Conservation (phyloP, 1,140 invertebrate genomes). For the Drosophila orosa region DNA sequence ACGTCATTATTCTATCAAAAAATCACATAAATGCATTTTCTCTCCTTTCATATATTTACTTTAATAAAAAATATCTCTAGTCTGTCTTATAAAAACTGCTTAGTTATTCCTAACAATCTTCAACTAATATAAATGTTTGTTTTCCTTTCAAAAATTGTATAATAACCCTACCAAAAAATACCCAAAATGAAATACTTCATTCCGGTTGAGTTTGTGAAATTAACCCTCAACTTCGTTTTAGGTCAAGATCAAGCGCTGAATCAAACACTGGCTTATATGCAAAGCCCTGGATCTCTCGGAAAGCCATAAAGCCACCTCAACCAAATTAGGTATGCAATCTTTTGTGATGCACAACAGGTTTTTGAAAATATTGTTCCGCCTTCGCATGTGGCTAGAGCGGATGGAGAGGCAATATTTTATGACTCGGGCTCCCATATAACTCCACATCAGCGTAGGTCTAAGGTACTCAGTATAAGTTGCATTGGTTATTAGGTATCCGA, state of each 20-base stretch:
- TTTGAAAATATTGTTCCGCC: conserved; percentile 32
- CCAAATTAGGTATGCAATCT: conserved; percentile 43
- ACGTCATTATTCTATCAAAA: not conserved
- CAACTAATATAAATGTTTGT: not conserved
- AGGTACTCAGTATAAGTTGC: not conserved
- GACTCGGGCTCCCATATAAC: not conserved
- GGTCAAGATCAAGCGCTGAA: conserved; percentile 38
- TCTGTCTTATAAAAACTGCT: not conserved
- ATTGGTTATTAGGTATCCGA: not conserved
- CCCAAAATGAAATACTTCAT: conserved; percentile 4
- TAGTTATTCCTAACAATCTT: not conserved
- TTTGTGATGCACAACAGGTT: conserved; percentile 45
- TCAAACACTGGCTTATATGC: conserved; percentile 14
- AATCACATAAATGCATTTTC: not conserved
- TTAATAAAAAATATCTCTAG: not conserved
- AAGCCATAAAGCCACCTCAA: conserved; percentile 17
- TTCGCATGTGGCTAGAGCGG: conserved; percentile 20
- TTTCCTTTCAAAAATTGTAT: no score
- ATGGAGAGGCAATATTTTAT: not conserved
- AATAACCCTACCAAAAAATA: not conserved
- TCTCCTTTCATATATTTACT: not conserved
- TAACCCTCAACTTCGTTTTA: conserved; percentile 11
- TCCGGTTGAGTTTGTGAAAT: conserved; percentile 8
- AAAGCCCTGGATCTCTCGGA: conserved; percentile 35
- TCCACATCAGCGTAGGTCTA: not conserved